phyloP scores from a whole-genome alignment of 2,888 invertebrate genomes.

The Germaria angustata region DNA sequence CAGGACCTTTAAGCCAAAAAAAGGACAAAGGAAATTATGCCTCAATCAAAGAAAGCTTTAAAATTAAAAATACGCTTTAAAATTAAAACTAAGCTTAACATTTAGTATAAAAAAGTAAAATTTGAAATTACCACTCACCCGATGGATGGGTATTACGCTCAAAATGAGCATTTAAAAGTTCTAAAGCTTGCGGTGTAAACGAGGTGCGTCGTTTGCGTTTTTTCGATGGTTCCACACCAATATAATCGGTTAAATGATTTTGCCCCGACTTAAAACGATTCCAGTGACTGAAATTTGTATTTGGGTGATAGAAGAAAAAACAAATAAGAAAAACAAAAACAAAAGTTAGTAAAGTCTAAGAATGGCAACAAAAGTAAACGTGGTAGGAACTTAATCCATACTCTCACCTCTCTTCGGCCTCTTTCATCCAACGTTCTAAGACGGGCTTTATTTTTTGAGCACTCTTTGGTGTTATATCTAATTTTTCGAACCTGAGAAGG shows the following conservation, averaged over 20 bases:
- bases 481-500: constrained; percentile 94
- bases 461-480: constrained; percentile 99
- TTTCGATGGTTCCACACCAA: constrained; percentile 97
- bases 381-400: constrained; percentile 78
- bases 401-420: constrained; percentile 95
- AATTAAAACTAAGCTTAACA: background rate
- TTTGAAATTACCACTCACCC: constrained; percentile 84
- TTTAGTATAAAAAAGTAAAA: constrained; percentile 34
- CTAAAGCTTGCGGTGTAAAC: constrained; percentile 97
- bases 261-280: constrained; percentile 94
- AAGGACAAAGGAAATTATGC: too few species aligned
- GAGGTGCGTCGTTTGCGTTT: constrained; percentile 97
- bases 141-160: constrained; percentile 98
- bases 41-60: too few species aligned
- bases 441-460: constrained; percentile 99
- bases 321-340: constrained; percentile 46
- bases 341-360: constrained; percentile 60
- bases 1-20: too few species aligned
- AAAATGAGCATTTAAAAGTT: constrained; percentile 96
- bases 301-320: background rate
- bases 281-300: constrained; percentile 81
- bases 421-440: constrained; percentile 99
- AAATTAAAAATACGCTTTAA: background rate
- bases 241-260: constrained; percentile 96
- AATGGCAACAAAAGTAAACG: constrained; percentile 64